phyloP scores from a whole-genome alignment of 1,140 invertebrate species.

The Bilobella aurantiaca region DNA sequence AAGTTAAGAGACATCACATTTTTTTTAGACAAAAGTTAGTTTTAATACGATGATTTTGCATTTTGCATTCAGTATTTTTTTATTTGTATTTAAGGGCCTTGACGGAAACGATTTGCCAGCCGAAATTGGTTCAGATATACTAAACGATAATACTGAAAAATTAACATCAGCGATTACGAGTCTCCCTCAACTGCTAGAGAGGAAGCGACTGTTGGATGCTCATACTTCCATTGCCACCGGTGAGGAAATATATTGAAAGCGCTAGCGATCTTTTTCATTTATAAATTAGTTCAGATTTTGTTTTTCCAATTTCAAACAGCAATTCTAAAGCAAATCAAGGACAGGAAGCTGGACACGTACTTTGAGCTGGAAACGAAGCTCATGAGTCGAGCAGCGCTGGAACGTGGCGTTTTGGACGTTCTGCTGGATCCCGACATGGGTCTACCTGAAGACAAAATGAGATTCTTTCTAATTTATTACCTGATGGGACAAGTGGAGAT shows the following conservation, averaged over 20 bases:
- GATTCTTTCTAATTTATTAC: slow-evolving; percentile 90
- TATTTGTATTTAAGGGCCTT: too few species aligned
- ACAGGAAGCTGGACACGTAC: slow-evolving; percentile 81
- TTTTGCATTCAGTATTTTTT: neutral
- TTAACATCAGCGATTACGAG: slow-evolving; percentile 90
- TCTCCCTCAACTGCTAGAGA: slow-evolving; percentile 89
- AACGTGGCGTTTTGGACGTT: slow-evolving; percentile 65
- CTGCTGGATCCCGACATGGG: slow-evolving; percentile 77
- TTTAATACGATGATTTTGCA: neutral
- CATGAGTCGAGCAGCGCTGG: slow-evolving; percentile 64
- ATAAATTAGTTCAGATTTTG: neutral
- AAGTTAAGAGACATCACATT: too few species aligned
- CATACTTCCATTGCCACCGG: slow-evolving; percentile 95
- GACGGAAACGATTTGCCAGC: slow-evolving; percentile 17
- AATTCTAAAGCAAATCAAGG: slow-evolving; percentile 83
- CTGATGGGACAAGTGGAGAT: slow-evolving; percentile 66
- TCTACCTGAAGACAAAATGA: slow-evolving; percentile 80
- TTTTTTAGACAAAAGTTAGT: neutral
- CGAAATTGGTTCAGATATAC: slow-evolving; percentile 51
- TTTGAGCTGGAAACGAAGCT: slow-evolving; percentile 98
- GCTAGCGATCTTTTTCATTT: slow-evolving; percentile 7
- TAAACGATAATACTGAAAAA: slow-evolving; percentile 87
- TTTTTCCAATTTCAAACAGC: slow-evolving; percentile 42
- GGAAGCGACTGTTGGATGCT: slow-evolving; percentile 94
- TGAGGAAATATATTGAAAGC: slow-evolving; percentile 36